A percentile compares a stretch with the other conserved stretches of the same genome.
These are phyloP conservation scores for Azemiops feae DNA, from an alignment of 2,113 vertebrate genomes.

Conservation along the genomic window DNA sequence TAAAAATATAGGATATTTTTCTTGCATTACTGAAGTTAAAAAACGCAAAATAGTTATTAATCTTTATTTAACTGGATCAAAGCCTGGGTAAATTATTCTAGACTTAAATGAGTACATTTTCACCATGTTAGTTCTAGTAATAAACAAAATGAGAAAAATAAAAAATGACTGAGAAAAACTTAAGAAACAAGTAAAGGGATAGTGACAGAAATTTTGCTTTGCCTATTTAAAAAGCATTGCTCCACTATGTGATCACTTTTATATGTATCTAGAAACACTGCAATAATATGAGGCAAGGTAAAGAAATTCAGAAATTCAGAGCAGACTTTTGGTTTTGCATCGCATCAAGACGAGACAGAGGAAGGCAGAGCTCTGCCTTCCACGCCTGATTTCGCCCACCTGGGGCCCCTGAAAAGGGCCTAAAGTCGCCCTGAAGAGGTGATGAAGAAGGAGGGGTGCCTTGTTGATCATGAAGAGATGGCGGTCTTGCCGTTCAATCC, in stretches of 20 bases:
- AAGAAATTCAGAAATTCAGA: not conserved
- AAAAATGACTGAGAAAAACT: slow-evolving; percentile 31
- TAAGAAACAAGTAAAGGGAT: slow-evolving; percentile 51
- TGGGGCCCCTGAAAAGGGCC: no score
- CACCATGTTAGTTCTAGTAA: not conserved
- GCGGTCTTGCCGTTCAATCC: no score
- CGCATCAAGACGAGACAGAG: no score
- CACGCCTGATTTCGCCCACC: no score
- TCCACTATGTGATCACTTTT: not conserved
- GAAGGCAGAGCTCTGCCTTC: no score
- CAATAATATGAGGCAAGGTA: not conserved
- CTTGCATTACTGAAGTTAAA: not conserved
- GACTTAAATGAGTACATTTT: not conserved
- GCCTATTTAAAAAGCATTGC: slow-evolving; percentile 49
- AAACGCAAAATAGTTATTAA: not conserved
- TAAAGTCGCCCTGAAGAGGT: no score
- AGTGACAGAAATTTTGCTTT: slow-evolving; percentile 55
- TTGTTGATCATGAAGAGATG: no score
- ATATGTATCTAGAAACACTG: not conserved
- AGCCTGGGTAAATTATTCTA: not conserved
- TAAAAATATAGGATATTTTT: not conserved
- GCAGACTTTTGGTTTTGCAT: no score
- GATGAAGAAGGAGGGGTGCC: no score
- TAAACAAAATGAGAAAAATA: slow-evolving; percentile 29
- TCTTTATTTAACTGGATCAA: not conserved